Evolutionary conservation across 2,113 vertebrate genomes (phyloP).

Genomic region (Puffinus mauretanicus): DNA sequence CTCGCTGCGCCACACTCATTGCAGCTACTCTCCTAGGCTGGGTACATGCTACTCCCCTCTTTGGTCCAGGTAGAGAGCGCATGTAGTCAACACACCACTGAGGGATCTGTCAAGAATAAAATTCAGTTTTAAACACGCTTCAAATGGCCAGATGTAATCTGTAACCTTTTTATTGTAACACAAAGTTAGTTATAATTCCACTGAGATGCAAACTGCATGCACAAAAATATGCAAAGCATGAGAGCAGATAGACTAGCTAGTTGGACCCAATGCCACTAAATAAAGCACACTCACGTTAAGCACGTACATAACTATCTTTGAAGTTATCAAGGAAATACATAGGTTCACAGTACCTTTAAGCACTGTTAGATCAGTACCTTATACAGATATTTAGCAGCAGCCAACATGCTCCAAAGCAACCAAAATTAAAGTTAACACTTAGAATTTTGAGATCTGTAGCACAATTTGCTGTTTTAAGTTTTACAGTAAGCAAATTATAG

Average conservation of each 20-base stretch:
- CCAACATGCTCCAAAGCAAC: background rate
- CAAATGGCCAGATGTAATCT: background rate
- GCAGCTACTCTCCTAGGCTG: slow-evolving; percentile 93
- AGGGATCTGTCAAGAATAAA: slow-evolving; percentile 81
- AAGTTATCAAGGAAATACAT: background rate
- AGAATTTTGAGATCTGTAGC: background rate
- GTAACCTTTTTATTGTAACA: background rate
- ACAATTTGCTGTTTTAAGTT: background rate
- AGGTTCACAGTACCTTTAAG: background rate
- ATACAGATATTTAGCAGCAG: background rate
- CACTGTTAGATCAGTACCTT: background rate
- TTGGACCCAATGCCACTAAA: background rate
- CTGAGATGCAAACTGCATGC: background rate
- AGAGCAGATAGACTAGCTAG: background rate
- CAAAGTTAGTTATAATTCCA: background rate
- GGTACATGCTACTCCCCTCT: slow-evolving; percentile 92
- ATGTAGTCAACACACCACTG: slow-evolving; percentile 98
- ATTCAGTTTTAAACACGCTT: background rate
- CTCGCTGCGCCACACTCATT: slow-evolving; percentile 96
- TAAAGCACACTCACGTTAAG: background rate
- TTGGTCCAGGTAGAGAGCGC: slow-evolving; percentile 83
- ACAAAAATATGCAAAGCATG: background rate
- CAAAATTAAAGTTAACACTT: background rate
- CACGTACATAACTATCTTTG: fast-evolving
- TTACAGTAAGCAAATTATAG: background rate